Percentiles rank a stretch among this genome's conserved stretches.
phyloP scores from a whole-genome alignment of 2,797 vertebrate species.

The Oreochromis mossambicus region DNA sequence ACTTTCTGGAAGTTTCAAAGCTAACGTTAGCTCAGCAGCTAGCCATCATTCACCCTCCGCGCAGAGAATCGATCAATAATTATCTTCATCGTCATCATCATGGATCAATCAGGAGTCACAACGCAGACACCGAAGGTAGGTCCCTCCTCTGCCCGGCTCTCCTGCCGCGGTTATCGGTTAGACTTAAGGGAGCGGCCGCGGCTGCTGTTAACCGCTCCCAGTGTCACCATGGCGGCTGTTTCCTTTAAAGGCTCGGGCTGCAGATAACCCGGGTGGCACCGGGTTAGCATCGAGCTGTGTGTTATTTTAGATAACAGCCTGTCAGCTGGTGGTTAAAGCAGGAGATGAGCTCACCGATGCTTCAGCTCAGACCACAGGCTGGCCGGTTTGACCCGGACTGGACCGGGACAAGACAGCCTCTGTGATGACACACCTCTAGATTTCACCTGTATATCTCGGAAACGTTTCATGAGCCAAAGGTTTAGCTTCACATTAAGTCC shows the following conservation, averaged over 20 bases:
- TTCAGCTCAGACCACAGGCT: not conserved
- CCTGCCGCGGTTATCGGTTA: not conserved
- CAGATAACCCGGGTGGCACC: not conserved
- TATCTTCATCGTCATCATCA: constrained; percentile 26
- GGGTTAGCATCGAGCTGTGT: accelerated
- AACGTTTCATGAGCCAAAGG: not conserved
- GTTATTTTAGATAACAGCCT: not conserved
- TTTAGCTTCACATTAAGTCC: not conserved
- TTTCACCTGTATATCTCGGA: not conserved
- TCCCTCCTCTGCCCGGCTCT: accelerated
- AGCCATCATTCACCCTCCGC: not conserved
- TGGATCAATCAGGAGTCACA: constrained; percentile 67
- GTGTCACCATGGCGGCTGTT: not conserved
- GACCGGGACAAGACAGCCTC: not conserved
- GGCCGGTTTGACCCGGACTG: not conserved
- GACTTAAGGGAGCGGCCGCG: not conserved
- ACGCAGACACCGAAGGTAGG: constrained; percentile 65
- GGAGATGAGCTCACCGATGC: not conserved
- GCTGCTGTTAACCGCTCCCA: not conserved
- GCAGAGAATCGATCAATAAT: not conserved
- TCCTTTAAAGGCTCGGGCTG: not conserved
- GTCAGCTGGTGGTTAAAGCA: not conserved
- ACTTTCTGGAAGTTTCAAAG: not conserved
- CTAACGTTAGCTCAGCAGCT: constrained; percentile 40
- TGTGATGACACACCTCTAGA: accelerated